Base-by-base conservation (phyloP, 2,113 vertebrate species). In the Nannospalax galili region DNA sequence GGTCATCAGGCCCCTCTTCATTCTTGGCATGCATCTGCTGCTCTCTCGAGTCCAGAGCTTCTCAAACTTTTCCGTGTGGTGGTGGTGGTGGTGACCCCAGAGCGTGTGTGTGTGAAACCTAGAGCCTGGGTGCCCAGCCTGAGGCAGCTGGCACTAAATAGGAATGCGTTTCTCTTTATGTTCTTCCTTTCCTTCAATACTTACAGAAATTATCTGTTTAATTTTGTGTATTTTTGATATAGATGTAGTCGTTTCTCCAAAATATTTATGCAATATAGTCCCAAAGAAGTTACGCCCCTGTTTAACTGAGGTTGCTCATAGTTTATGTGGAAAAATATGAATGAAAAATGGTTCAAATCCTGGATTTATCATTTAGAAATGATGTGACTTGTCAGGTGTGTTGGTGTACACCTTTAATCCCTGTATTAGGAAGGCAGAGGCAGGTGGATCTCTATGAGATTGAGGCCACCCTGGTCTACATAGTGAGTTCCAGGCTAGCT, bases 21-120 rank as follows among this genome's bases (percentile, higher is more conserved):
- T 24, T 65, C 91, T 88, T 73, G 92, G 84, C 74, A 6, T 26
- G 17, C 16, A 2, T 80, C 52, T 72, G 24, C 15, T 77, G 78
- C 48, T 90, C 45, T 85, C 81, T 84, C 88, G 80, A 92, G n/a
- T 69, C 77, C 93, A 93, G 56, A 69, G 2, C 56, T 28, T 84
- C 87, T 84, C 40, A 70, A 30, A 24, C 0, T 4, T 81, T 96
- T 64, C 42, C 67, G 58, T 42, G 14, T 19, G 16, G n/a, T n/a
- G n/a, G 42, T 70, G 87, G 32, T 73, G 85, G n/a, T 86, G 85
- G 84, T 69, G 70, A 70, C 42, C 58, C 79, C 74, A 60, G 73
- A 48, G 45, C 0, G 19, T 42, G 56, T 81, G 67, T 73, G 19
- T 22, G 30, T 10, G 42, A 48, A 92, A 37, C 15, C 30, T 37